Percentiles rank a stretch among this genome's conserved stretches.
phyloP scores from a whole-genome alignment of 2,888 invertebrate genomes.

The Isotomurus palustris region DNA sequence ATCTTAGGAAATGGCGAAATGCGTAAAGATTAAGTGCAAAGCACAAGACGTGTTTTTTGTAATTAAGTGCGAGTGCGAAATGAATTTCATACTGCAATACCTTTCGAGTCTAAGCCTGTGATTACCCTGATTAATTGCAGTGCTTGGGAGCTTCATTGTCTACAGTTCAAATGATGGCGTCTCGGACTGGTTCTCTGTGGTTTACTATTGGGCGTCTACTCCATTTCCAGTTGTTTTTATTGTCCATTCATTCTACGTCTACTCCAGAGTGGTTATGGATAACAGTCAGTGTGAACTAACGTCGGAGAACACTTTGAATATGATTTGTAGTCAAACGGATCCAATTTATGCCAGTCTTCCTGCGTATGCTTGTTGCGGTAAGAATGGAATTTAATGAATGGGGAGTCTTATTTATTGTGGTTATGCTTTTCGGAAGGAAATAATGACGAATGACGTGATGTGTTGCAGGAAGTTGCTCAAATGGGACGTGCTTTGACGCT shows the following conservation, averaged over 20 bases:
- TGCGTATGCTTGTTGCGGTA: conserved; percentile 20
- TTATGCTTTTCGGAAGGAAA: neutral
- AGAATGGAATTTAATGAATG: neutral
- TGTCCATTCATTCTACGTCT: conserved; percentile 20
- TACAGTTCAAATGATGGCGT: conserved; percentile 17
- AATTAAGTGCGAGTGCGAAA: too few species aligned
- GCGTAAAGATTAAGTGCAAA: too few species aligned
- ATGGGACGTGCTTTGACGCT: conserved; percentile 10
- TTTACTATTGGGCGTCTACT: conserved; percentile 14
- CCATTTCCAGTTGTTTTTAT: conserved; percentile 25
- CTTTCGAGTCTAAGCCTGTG: too few species aligned
- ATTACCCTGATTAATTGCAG: too few species aligned
- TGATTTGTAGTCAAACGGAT: conserved; percentile 11
- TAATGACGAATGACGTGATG: neutral
- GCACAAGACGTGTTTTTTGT: too few species aligned
- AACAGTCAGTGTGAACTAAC: conserved; percentile 12
- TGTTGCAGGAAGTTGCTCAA: conserved; percentile 7
- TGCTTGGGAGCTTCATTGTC: conserved; percentile 14
- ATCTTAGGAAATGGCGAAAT: too few species aligned
- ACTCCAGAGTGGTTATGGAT: conserved; percentile 11
- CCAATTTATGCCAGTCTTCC: conserved; percentile 16
- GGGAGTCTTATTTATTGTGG: neutral
- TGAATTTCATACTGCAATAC: too few species aligned
- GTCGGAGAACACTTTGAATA: conserved; percentile 6
- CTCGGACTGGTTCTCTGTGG: neutral